Conservation (phyloP, 2,113 vertebrate species). For the Mirounga angustirostris region DNA sequence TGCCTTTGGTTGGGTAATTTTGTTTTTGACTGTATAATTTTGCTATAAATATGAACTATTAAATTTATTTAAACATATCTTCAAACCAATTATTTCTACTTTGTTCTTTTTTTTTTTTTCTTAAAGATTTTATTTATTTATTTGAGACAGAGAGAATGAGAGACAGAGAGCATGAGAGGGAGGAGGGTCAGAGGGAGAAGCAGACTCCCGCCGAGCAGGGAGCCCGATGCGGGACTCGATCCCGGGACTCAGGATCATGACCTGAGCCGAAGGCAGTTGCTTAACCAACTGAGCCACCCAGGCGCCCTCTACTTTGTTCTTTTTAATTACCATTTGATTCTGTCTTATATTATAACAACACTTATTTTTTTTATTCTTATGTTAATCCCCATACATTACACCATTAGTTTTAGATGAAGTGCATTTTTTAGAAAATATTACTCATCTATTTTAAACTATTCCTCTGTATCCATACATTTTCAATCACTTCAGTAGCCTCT, state of each 20-base stretch:
- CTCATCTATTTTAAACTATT: background rate
- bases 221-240: too few relatives aligned
- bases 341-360: background rate
- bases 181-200: too few relatives aligned
- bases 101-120: background rate
- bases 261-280: too few relatives aligned
- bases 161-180: too few relatives aligned
- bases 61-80: background rate
- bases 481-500: background rate
- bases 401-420: too few relatives aligned
- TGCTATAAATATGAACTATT: background rate
- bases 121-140: too few relatives aligned
- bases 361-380: background rate
- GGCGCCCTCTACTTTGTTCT: background rate
- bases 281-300: too few relatives aligned
- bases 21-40: background rate
- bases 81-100: background rate
- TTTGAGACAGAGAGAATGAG: too few relatives aligned
- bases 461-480: background rate
- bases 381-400: too few relatives aligned
- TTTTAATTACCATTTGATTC: background rate
- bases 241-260: too few relatives aligned
- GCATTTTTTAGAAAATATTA: background rate
- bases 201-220: too few relatives aligned
- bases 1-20: background rate